A percentile compares a stretch with the other conserved stretches of the same genome.
Evolutionary conservation across 2,797 vertebrate species (phyloP).

Genomic region (Okamejei kenojei): DNA sequence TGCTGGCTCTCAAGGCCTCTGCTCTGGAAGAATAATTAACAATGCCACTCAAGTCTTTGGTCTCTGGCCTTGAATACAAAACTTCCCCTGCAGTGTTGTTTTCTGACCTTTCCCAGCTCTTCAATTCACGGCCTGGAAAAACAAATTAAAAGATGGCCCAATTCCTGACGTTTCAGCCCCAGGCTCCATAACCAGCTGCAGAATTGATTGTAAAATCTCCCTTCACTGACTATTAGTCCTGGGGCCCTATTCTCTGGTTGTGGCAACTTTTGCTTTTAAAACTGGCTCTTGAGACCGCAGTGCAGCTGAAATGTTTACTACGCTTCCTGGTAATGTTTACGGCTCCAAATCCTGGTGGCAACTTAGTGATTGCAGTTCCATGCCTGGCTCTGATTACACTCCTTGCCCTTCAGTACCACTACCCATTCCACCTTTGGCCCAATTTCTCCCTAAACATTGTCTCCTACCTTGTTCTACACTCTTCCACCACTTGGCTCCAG

Average conservation of each 20-base stretch:
- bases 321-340: background rate
- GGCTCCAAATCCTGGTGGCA: background rate
- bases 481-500: background rate
- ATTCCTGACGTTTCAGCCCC: background rate
- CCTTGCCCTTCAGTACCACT: background rate
- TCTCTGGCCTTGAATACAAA: background rate
- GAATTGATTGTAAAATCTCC: background rate
- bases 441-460: background rate
- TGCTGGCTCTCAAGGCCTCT: background rate
- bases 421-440: background rate
- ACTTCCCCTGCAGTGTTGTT: background rate
- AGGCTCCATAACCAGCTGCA: background rate
- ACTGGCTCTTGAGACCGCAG: background rate
- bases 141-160: slow-evolving; percentile 12
- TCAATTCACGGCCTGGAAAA: background rate
- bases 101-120: background rate
- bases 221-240: too few species aligned
- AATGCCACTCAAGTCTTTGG: background rate
- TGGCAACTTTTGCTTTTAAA: background rate
- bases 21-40: background rate
- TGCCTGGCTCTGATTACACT: background rate
- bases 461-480: background rate
- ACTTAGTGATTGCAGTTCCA: background rate
- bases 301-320: background rate
- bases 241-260: background rate